A percentile compares a stretch with the other conserved stretches of the same genome.
Evolutionary conservation across 2,113 vertebrate species (phyloP).

Genomic region (Megaceryle torquata): DNA sequence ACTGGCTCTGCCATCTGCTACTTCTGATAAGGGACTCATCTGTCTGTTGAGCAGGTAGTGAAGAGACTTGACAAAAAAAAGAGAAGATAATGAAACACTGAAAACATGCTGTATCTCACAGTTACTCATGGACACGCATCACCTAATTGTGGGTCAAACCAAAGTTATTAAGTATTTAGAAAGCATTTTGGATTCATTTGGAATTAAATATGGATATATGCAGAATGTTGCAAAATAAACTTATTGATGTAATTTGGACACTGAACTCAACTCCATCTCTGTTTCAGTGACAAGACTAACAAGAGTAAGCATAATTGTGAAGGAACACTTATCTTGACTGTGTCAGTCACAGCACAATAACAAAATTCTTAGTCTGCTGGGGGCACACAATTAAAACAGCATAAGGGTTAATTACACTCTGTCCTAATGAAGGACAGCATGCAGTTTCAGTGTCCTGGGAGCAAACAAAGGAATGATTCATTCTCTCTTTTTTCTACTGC

Average conservation of each 20-base stretch:
- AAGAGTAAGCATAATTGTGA: not conserved
- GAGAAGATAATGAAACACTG: constrained; percentile 62
- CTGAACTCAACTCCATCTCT: constrained; percentile 29
- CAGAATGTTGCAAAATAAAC: constrained; percentile 10
- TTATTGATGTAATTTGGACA: constrained; percentile 55
- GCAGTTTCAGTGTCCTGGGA: not conserved
- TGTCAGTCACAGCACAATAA: constrained; percentile 12
- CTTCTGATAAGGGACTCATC: constrained; percentile 79
- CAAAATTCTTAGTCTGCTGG: not conserved
- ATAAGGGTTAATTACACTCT: not conserved
- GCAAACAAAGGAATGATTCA: not conserved
- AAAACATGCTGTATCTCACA: constrained; percentile 41
- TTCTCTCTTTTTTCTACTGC: not conserved
- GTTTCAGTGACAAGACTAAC: constrained; percentile 57
- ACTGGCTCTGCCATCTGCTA: constrained; percentile 74
- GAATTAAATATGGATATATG: constrained; percentile 43
- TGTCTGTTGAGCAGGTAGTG: constrained; percentile 68
- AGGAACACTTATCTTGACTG: not conserved
- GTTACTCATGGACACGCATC: constrained; percentile 54
- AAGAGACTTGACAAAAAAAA: constrained; percentile 30
- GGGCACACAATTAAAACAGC: not conserved
- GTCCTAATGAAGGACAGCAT: not conserved
- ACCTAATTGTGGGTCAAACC: constrained; percentile 69
- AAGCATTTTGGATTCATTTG: constrained; percentile 37
- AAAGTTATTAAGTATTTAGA: constrained; percentile 49